Evolutionary conservation across 2,113 vertebrate species (phyloP).

Genomic region (Sylvia atricapilla): DNA sequence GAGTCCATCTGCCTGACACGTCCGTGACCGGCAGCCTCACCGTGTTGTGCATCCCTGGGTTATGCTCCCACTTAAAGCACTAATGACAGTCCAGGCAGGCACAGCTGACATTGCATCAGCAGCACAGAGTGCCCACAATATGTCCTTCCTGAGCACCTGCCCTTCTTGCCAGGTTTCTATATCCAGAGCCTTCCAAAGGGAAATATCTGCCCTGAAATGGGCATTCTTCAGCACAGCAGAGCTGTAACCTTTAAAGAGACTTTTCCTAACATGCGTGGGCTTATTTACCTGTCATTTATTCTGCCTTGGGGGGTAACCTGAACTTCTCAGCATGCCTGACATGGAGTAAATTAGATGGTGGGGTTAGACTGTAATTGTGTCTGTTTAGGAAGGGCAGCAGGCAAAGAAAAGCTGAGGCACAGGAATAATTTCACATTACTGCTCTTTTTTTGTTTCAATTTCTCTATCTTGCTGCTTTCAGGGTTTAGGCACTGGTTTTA

Average conservation of each 20-base stretch:
- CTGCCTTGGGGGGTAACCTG: background rate
- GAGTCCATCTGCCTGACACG: background rate
- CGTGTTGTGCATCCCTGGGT: rapidly evolving
- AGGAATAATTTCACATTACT: background rate
- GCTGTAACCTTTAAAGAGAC: background rate
- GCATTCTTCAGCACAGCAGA: background rate
- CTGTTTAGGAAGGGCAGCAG: background rate
- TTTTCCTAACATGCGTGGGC: background rate
- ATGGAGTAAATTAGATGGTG: background rate
- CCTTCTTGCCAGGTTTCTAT: background rate
- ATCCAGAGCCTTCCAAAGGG: background rate
- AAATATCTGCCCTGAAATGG: background rate
- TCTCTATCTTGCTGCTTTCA: background rate
- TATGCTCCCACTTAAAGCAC: background rate
- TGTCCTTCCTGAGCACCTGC: background rate
- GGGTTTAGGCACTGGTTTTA: background rate
- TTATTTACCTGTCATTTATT: background rate
- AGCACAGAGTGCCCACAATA: rapidly evolving
- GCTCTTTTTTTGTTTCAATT: background rate
- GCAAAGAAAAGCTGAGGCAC: background rate
- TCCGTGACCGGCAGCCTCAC: background rate
- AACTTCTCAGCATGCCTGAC: background rate
- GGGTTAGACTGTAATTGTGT: background rate
- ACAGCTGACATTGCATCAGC: rapidly evolving
- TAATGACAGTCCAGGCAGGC: background rate